Conservation (phyloP, 2,797 vertebrate species). For the Echeneis naucrates region DNA sequence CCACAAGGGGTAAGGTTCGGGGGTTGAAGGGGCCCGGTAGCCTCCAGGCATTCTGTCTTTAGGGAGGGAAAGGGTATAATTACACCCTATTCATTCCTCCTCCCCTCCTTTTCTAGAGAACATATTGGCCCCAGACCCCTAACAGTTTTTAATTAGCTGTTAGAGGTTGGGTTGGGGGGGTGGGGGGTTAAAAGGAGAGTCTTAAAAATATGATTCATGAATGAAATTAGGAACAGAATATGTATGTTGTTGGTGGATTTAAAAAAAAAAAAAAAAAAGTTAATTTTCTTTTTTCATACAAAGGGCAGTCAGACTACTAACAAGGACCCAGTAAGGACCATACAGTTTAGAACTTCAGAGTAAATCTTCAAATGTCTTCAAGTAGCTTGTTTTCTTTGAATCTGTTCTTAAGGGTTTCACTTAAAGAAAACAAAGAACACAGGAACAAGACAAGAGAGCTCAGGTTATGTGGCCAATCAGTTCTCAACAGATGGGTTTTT, state of each 20-base stretch:
- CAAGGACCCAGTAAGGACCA: slow-evolving; percentile 51
- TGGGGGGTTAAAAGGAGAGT: slow-evolving; percentile 58
- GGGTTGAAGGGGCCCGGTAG: slow-evolving; percentile 69
- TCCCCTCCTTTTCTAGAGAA: slow-evolving; percentile 68
- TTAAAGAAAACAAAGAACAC: slow-evolving; percentile 44
- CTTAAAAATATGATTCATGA: slow-evolving; percentile 60
- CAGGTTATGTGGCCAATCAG: slow-evolving; percentile 67
- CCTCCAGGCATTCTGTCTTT: slow-evolving; percentile 73
- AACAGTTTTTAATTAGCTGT: slow-evolving; percentile 84
- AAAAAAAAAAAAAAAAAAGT: too few species aligned
- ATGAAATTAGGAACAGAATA: slow-evolving; percentile 77
- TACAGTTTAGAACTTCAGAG: slow-evolving; percentile 58
- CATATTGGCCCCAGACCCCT: slow-evolving; percentile 79
- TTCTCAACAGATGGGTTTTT: slow-evolving; percentile 43
- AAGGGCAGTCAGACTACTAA: slow-evolving; percentile 47
- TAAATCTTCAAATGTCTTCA: slow-evolving; percentile 40
- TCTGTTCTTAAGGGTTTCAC: slow-evolving; percentile 54
- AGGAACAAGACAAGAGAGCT: slow-evolving; percentile 35
- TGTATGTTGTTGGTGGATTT: slow-evolving; percentile 61
- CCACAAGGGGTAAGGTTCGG: slow-evolving; percentile 54
- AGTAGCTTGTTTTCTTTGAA: slow-evolving; percentile 46
- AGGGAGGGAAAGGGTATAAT: slow-evolving; percentile 80
- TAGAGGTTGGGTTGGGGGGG: slow-evolving; percentile 30
- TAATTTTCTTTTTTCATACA: slow-evolving; percentile 44
- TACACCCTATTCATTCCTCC: slow-evolving; percentile 79